These are phyloP conservation scores for Drosophila bifasciata DNA, from an alignment of 1,140 invertebrate species.

Conservation along the genomic window DNA sequence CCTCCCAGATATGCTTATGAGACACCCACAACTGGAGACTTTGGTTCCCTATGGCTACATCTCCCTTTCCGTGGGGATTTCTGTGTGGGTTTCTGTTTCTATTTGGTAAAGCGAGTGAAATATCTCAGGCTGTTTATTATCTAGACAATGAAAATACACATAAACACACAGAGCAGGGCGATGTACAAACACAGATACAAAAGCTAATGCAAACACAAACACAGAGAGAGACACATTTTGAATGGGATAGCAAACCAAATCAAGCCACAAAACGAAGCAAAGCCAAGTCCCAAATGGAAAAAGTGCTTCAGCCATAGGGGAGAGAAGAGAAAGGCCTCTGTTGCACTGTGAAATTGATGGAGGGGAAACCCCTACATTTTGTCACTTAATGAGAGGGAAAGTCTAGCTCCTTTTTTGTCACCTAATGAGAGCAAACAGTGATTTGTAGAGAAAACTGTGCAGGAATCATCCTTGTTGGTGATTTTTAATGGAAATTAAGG, in stretches of 20 bases:
- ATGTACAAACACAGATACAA: too few species aligned
- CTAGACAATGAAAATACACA: constrained; percentile 48
- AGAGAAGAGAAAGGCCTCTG: too few species aligned
- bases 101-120: constrained; percentile 32
- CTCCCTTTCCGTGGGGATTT: constrained; percentile 4
- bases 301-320: neutral
- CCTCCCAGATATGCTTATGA: constrained; percentile 22
- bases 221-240: neutral
- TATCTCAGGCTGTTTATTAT: constrained; percentile 59
- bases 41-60: too few species aligned
- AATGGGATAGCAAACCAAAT: constrained; percentile 13
- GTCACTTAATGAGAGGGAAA: too few species aligned
- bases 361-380: too few species aligned
- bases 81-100: constrained; percentile 1
- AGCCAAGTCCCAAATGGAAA: neutral
- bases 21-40: too few species aligned
- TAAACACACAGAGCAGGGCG: constrained; percentile 3
- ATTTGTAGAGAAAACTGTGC: too few species aligned
- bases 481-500: too few species aligned
- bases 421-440: too few species aligned
- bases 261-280: constrained; percentile 18
- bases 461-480: too few species aligned
- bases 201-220: neutral
- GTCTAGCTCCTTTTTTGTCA: too few species aligned
- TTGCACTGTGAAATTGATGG: too few species aligned